Conservation (phyloP, 2,113 vertebrate species). For the Ardeotis arabs region DNA sequence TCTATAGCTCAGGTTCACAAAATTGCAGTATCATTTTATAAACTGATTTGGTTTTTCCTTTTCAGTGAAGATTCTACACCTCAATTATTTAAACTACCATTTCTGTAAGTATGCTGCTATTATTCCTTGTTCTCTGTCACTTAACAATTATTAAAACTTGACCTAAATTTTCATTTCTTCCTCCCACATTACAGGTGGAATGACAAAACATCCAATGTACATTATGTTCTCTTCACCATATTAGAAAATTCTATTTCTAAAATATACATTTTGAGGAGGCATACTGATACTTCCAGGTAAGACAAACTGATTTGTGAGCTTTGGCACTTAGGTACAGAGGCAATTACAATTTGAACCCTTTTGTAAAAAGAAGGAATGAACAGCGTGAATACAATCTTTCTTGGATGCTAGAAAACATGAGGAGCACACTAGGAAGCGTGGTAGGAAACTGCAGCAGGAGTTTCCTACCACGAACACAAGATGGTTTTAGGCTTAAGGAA, state of each 20-base stretch:
- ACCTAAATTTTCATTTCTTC: neutral
- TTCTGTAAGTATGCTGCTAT: slow-evolving; percentile 82
- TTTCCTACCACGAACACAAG: neutral
- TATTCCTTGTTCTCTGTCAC: neutral
- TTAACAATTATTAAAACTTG: neutral
- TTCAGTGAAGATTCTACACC: slow-evolving; percentile 83
- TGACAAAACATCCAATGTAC: slow-evolving; percentile 88
- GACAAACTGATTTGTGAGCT: neutral
- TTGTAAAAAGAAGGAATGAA: neutral
- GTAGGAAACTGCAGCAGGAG: neutral
- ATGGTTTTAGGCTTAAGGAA: neutral
- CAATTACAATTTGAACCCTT: neutral
- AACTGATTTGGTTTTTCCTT: slow-evolving; percentile 36
- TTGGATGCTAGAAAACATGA: neutral
- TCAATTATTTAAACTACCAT: slow-evolving; percentile 88
- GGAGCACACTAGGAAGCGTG: neutral
- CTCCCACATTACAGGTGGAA: slow-evolving; percentile 84
- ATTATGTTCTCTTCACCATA: slow-evolving; percentile 92
- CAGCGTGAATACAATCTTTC: neutral
- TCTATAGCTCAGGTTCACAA: neutral
- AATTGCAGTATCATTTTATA: neutral
- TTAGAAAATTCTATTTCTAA: slow-evolving; percentile 84
- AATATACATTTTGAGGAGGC: slow-evolving; percentile 87
- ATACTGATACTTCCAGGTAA: slow-evolving; percentile 89
- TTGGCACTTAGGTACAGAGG: neutral